Percentiles rank a stretch among this genome's conserved stretches.
Evolutionary conservation across 2,797 vertebrate species (phyloP).

Genomic region (Chelonia mydas): DNA sequence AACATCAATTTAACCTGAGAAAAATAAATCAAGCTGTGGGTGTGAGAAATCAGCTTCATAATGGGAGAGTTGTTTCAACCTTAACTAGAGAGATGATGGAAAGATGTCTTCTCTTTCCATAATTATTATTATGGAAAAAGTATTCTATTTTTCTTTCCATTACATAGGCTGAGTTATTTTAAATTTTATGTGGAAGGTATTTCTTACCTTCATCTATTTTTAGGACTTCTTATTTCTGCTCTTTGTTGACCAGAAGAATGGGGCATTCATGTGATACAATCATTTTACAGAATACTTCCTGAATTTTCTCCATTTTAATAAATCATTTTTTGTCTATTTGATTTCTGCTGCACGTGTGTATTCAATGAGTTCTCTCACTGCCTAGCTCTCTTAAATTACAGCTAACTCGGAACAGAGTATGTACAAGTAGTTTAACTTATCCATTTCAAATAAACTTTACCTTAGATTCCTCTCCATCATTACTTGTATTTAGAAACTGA

Average conservation of each 20-base stretch:
- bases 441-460: background rate
- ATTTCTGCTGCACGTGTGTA: background rate
- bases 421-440: background rate
- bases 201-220: background rate
- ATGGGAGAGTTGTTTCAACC: background rate
- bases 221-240: background rate
- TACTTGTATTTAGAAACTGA: background rate
- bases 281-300: too few species aligned
- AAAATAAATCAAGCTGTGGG: background rate
- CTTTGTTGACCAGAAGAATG: fast-evolving
- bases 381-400: background rate
- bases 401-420: background rate
- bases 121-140: too few species aligned
- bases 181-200: background rate
- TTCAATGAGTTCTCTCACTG: background rate
- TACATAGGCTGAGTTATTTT: background rate
- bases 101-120: background rate
- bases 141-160: background rate
- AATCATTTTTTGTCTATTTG: background rate
- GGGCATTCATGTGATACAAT: fast-evolving
- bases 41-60: background rate
- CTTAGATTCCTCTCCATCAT: background rate
- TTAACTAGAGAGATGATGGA: background rate
- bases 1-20: background rate
- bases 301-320: background rate